Evolutionary conservation across 2,888 invertebrate genomes (phyloP), one percentile per base, ranked within the genome.

Genomic region (Nezara viridula): DNA sequence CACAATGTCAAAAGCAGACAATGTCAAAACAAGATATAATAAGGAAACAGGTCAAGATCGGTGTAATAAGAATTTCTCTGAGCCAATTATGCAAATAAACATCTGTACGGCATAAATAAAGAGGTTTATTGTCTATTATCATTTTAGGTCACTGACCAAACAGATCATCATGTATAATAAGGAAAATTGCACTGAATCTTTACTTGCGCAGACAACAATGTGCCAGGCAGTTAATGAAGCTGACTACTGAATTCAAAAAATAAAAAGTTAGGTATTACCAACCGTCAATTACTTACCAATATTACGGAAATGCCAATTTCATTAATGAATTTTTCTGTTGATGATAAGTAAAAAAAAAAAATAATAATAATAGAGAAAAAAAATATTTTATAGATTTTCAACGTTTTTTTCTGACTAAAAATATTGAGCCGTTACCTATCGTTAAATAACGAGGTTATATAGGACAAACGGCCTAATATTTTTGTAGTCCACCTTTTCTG

Each of bases 101-200:
- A 60, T 6, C 60, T n/a, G 9, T 10, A 55, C n/a, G 9, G n/a
- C n/a, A 55, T n/a, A 55, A 55, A n/a, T n/a, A 55, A 55, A 0
- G 10, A 55, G 10, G 27, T 60, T 60, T 60, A 60, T 60, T 27
- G 60, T 16, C 27, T 27, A 60, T 60, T 60, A 60, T 60, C 60
- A 60, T 60, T 60, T 60, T 32, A 60, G 60, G 60, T 60, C 60
- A 60, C 27, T 60, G 60, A 60, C 60, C 60, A 60, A 60, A 60
- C 27, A 52, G 52, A 52, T 24, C 24, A 60, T 60, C 27, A 32
- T n/a, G 27, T 32, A 27, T 27, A 27, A 60, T 60, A 60, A 60
- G 60, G 60, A 60, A 27, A 60, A 60, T 16, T 0, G 27, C 14
- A 60, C 27, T 27, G 12, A 60, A 60, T 55, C 9, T 4, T 55